A percentile compares a stretch with the other conserved stretches of the same genome.
Evolutionary conservation across 2,113 vertebrate species (phyloP).

Genomic region (Cololabis saira): DNA sequence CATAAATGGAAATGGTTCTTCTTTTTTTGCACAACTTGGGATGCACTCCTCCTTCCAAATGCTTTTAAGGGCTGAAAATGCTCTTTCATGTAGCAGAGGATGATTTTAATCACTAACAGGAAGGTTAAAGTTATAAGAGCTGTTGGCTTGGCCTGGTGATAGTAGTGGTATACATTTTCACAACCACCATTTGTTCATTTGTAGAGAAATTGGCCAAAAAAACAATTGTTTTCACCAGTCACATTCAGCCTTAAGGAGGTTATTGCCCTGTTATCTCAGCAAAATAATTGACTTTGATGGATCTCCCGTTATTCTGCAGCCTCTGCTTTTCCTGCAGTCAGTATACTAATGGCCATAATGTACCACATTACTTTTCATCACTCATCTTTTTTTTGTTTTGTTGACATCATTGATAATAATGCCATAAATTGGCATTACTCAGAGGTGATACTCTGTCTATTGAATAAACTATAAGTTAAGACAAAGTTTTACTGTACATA

Average conservation of each 20-base stretch:
- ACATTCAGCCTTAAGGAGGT: constrained; percentile 34
- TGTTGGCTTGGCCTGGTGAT: constrained; percentile 17
- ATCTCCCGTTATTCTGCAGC: constrained; percentile 36
- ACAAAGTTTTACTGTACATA: constrained; percentile 19
- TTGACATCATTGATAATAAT: constrained; percentile 32
- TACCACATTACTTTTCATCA: constrained; percentile 19
- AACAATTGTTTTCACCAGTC: constrained; percentile 14
- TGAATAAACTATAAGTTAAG: neutral
- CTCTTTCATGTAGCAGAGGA: constrained; percentile 5
- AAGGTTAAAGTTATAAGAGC: constrained; percentile 8
- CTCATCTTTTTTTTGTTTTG: neutral
- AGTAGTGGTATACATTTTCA: neutral
- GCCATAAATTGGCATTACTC: constrained; percentile 22
- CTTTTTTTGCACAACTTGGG: no score
- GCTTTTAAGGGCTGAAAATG: no score
- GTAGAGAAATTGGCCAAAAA: constrained; percentile 2
- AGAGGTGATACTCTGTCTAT: constrained; percentile 2
- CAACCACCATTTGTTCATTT: constrained; percentile 6
- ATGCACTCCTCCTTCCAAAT: no score
- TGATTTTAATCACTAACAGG: constrained; percentile 16
- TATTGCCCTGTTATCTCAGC: constrained; percentile 40
- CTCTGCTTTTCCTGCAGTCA: constrained; percentile 40
- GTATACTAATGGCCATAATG: constrained; percentile 44
- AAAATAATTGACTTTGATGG: constrained; percentile 39
- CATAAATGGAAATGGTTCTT: no score